A percentile compares a stretch with the other conserved stretches of the same genome.
These are phyloP conservation scores for Anoplophora glabripennis DNA, from an alignment of 1,140 invertebrate species.

Conservation along the genomic window DNA sequence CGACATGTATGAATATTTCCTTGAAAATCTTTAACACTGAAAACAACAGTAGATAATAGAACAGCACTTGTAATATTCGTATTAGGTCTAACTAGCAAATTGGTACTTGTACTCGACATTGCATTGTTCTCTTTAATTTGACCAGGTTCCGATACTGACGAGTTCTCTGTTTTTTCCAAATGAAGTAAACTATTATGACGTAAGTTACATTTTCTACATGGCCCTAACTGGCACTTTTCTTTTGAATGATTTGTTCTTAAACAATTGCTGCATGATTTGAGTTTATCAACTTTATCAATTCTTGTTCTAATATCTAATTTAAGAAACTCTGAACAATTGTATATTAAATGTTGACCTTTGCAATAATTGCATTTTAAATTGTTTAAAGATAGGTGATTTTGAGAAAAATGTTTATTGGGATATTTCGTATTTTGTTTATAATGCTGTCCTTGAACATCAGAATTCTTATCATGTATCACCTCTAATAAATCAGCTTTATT, in stretches of 20 bases:
- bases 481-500: too few relatives aligned
- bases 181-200: conserved; percentile 3
- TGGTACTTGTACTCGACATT: not conserved
- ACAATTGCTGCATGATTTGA: conserved; percentile 9
- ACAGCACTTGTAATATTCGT: not conserved
- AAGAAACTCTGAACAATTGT: too few relatives aligned
- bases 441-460: too few relatives aligned
- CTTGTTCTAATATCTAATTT: too few relatives aligned
- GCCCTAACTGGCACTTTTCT: not conserved
- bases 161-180: not conserved
- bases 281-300: not conserved
- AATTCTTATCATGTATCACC: too few relatives aligned
- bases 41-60: conserved; percentile 2
- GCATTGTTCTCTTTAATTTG: not conserved
- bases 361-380: too few relatives aligned
- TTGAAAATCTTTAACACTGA: not conserved
- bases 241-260: not conserved
- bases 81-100: not conserved
- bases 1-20: not conserved
- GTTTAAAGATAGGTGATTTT: too few relatives aligned
- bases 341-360: too few relatives aligned
- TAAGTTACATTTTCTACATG: not conserved
- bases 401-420: too few relatives aligned
- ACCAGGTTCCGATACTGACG: not conserved
- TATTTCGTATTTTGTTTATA: too few relatives aligned